Percentiles rank a stretch among this genome's conserved stretches.
Conservation (phyloP, 1,140 invertebrate genomes). For the Psix sp. region DNA sequence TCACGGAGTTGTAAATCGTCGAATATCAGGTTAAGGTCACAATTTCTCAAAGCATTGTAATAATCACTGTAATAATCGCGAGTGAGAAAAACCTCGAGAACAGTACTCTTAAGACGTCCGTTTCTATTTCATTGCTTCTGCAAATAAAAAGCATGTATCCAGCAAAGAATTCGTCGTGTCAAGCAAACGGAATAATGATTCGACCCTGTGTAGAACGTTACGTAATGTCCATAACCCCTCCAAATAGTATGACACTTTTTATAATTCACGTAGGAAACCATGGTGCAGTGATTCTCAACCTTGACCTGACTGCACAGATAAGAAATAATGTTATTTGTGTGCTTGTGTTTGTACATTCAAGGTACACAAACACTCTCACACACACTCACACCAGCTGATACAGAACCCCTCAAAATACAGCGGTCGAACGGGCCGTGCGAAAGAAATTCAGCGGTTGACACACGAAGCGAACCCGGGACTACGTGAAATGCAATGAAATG, state of each 20-base stretch:
- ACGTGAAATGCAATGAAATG: constrained; percentile 66
- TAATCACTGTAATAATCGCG: constrained; percentile 37
- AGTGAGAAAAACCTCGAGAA: constrained; percentile 19
- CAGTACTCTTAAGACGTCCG: constrained; percentile 19
- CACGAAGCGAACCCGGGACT: constrained; percentile 49
- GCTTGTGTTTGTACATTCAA: constrained; percentile 3
- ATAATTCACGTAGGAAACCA: constrained; percentile 40
- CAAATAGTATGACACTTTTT: constrained; percentile 43
- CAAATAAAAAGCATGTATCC: constrained; percentile 19
- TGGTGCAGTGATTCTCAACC: constrained; percentile 65
- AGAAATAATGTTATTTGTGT: background rate
- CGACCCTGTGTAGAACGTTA: constrained; percentile 37
- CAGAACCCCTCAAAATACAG: constrained; percentile 59
- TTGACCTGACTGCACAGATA: constrained; percentile 65
- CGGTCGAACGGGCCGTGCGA: constrained; percentile 55
- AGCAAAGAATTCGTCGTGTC: constrained; percentile 14
- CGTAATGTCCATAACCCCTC: constrained; percentile 30
- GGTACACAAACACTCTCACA: constrained; percentile 2
- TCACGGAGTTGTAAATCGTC: background rate
- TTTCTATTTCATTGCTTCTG: constrained; percentile 20
- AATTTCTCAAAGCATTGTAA: constrained; percentile 37
- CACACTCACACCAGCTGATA: background rate
- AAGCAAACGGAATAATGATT: constrained; percentile 41
- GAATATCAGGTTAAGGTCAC: constrained; percentile 50
- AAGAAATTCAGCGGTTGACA: constrained; percentile 58